These are phyloP conservation scores for Danionella cerebrum DNA, from an alignment of 2,113 vertebrate genomes.

Conservation along the genomic window DNA sequence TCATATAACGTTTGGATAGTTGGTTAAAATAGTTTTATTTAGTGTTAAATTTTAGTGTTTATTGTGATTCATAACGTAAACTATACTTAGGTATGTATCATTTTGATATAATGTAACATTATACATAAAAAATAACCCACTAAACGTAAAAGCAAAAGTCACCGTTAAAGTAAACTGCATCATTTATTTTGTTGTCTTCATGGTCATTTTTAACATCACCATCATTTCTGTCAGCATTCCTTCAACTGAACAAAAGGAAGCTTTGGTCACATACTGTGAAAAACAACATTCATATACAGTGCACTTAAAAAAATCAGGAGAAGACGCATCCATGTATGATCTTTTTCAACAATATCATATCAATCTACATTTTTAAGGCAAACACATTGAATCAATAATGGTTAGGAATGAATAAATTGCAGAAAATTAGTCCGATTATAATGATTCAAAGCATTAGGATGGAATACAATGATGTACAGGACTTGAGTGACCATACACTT, in stretches of 20 bases:
- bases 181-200: slow-evolving; percentile 34
- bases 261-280: slow-evolving; percentile 51
- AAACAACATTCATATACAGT: slow-evolving; percentile 50
- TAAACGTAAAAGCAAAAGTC: not conserved
- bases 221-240: slow-evolving; percentile 36
- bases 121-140: no score
- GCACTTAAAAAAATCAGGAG: slow-evolving; percentile 47
- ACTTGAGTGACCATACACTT: slow-evolving; percentile 59
- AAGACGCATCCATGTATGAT: slow-evolving; percentile 57
- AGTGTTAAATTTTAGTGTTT: no score
- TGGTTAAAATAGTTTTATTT: no score
- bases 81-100: no score
- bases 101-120: no score
- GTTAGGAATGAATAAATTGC: slow-evolving; percentile 67
- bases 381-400: slow-evolving; percentile 76
- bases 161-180: slow-evolving; percentile 43
- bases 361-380: slow-evolving; percentile 87
- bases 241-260: slow-evolving; percentile 46
- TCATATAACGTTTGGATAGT: no score
- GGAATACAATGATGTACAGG: slow-evolving; percentile 66
- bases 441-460: slow-evolving; percentile 65
- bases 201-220: slow-evolving; percentile 29
- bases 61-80: no score
- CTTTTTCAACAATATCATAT: slow-evolving; percentile 74
- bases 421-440: slow-evolving; percentile 60